These are phyloP conservation scores for Emys orbicularis DNA, from an alignment of 2,797 vertebrate species.

Conservation along the genomic window DNA sequence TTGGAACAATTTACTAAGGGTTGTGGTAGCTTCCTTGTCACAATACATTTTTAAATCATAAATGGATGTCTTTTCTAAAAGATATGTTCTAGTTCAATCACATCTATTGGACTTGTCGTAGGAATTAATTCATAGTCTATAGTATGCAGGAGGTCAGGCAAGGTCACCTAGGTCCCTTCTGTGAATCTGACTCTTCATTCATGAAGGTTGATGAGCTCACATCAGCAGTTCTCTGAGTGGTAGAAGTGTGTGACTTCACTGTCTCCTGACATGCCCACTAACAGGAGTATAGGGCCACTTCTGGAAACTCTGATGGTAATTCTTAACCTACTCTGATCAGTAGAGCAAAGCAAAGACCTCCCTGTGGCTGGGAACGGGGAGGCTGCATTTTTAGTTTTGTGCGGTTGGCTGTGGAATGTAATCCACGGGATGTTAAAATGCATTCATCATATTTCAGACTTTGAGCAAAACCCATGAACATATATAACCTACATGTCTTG, in stretches of 20 bases:
- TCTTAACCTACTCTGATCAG: neutral
- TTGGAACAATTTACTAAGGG: neutral
- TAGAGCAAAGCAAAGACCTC: neutral
- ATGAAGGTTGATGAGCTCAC: neutral
- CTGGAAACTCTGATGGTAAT: neutral
- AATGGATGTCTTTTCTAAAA: neutral
- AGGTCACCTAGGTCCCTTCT: neutral
- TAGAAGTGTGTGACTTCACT: neutral
- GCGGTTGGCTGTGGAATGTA: neutral
- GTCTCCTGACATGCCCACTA: neutral
- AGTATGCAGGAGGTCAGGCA: neutral
- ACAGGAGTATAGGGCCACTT: neutral
- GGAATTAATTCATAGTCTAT: neutral
- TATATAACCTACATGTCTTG: neutral
- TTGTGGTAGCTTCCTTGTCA: accelerated
- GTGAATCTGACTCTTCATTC: neutral
- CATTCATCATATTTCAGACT: neutral
- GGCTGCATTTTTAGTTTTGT: neutral
- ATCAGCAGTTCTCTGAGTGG: neutral
- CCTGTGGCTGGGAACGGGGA: neutral
- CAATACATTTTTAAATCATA: neutral
- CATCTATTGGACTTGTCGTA: neutral
- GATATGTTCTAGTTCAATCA: neutral
- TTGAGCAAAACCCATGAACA: neutral
- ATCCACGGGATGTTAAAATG: neutral